phyloP scores from a whole-genome alignment of 2,113 vertebrate species.

The Hystrix cristata region DNA sequence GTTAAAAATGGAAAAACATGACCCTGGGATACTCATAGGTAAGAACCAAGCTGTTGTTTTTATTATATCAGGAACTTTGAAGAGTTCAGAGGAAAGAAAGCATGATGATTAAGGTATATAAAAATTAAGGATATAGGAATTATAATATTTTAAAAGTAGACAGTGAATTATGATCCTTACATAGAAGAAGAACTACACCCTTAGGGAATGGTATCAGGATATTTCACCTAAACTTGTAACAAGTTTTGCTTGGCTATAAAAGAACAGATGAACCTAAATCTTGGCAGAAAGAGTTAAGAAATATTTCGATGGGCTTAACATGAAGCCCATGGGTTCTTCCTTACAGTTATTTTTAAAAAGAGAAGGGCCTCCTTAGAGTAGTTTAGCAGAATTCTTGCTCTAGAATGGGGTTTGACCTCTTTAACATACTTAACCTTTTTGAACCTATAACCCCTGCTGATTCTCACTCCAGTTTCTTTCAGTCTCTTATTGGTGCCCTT shows the following conservation, averaged over 20 bases:
- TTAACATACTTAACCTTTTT: constrained; percentile 34
- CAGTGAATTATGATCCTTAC: constrained; percentile 40
- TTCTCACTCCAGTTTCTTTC: constrained; percentile 6
- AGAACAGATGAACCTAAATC: constrained; percentile 61
- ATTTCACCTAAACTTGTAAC: constrained; percentile 55
- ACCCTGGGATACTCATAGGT: constrained; percentile 39
- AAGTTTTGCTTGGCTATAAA: constrained; percentile 56
- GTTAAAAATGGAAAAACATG: constrained; percentile 50
- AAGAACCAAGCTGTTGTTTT: constrained; percentile 55
- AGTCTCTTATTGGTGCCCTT: neutral
- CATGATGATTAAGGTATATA: constrained; percentile 20
- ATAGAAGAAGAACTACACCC: constrained; percentile 39
- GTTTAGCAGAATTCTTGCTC: constrained; percentile 39
- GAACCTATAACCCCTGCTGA: neutral
- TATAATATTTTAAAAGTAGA: constrained; percentile 59
- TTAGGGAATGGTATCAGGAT: neutral
- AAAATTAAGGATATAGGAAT: constrained; percentile 62
- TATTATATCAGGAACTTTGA: constrained; percentile 9
- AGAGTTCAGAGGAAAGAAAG: constrained; percentile 46
- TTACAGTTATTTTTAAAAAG: constrained; percentile 54
- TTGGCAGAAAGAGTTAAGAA: constrained; percentile 53
- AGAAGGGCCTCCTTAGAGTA: constrained; percentile 3
- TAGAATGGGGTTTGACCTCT: neutral
- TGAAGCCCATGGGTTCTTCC: neutral
- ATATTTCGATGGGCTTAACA: constrained; percentile 43